A percentile compares a stretch with the other conserved stretches of the same genome.
phyloP scores from a whole-genome alignment of 2,797 vertebrate species.

The Phataginus tricuspis region DNA sequence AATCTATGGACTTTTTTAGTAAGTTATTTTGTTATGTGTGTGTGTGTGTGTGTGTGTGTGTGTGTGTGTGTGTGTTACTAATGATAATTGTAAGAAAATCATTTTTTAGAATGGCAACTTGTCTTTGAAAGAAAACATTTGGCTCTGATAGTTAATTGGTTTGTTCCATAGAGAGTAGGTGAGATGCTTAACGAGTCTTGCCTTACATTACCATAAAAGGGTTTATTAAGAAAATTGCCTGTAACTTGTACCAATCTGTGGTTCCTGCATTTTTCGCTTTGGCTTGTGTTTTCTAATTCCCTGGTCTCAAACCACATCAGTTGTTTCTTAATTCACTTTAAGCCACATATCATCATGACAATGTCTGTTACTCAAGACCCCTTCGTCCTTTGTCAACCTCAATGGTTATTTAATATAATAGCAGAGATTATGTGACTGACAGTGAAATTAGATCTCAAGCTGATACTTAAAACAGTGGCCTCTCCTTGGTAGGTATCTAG shows the following conservation, averaged over 20 bases:
- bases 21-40: background rate
- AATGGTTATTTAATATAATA: slow-evolving; percentile 71
- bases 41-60: no score
- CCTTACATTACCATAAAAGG: slow-evolving; percentile 32
- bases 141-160: slow-evolving; percentile 17
- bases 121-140: slow-evolving; percentile 52
- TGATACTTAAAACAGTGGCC: slow-evolving; percentile 59
- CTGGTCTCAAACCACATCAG: slow-evolving; percentile 63
- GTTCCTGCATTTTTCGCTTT: slow-evolving; percentile 67
- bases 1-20: background rate
- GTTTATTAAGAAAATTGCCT: slow-evolving; percentile 73
- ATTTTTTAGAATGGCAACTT: background rate
- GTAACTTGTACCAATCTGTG: slow-evolving; percentile 68
- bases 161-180: background rate
- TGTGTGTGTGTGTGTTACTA: background rate
- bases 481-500: background rate
- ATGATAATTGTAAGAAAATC: background rate
- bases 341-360: slow-evolving; percentile 68
- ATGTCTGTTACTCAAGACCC: slow-evolving; percentile 67
- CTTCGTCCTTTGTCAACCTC: slow-evolving; percentile 47
- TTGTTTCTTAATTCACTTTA: slow-evolving; percentile 75
- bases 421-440: slow-evolving; percentile 67
- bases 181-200: background rate
- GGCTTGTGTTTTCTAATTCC: slow-evolving; percentile 66
- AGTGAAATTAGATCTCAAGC: slow-evolving; percentile 71